Percentiles rank a stretch among this genome's conserved stretches.
Conservation (phyloP, 2,113 vertebrate genomes). For the Dasypus novemcinctus region DNA sequence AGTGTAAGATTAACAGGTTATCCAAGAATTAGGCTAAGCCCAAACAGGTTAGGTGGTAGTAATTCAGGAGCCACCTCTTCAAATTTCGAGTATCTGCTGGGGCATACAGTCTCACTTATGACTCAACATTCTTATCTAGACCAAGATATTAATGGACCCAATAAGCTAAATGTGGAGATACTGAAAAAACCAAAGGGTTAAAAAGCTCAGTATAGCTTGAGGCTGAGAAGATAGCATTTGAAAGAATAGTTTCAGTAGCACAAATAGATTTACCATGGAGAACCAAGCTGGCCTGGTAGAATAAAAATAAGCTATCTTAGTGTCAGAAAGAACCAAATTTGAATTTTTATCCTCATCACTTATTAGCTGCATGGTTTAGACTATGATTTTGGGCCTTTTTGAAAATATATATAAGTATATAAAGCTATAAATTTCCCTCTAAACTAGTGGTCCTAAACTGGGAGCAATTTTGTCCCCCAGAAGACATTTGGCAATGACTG, state of each 20-base stretch:
- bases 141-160: not conserved
- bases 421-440: no score
- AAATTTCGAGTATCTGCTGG: not conserved
- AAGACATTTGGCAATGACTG: no score
- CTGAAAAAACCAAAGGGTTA: constrained; percentile 1
- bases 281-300: not conserved
- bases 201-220: not conserved
- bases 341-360: not conserved
- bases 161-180: not conserved
- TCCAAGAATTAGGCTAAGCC: not conserved
- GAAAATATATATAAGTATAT: no score
- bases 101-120: not conserved
- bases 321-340: not conserved
- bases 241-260: not conserved
- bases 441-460: no score
- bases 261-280: not conserved
- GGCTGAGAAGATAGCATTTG: constrained; percentile 15
- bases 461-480: no score
- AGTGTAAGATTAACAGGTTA: not conserved
- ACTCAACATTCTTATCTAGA: not conserved
- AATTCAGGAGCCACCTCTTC: not conserved
- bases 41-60: not conserved
- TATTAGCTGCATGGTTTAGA: not conserved
- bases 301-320: not conserved
- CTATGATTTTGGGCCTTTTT: not conserved